Percentiles rank a stretch among this genome's conserved stretches.
phyloP scores from a whole-genome alignment of 2,113 vertebrate species.

The Bettongia penicillata region DNA sequence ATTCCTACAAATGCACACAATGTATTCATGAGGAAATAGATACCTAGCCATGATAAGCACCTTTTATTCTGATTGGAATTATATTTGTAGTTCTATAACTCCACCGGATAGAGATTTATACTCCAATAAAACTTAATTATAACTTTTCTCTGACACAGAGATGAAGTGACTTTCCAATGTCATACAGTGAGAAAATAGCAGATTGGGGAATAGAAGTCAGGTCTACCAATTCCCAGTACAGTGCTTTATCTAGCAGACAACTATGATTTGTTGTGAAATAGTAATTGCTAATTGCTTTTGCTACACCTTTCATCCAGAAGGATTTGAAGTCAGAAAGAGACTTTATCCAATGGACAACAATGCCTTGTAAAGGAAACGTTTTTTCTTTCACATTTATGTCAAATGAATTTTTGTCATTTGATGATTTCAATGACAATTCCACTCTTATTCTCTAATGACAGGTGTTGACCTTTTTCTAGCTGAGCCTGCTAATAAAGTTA shows the following conservation, averaged over 20 bases:
- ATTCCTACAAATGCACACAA: not conserved
- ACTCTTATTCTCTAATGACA: constrained; percentile 24
- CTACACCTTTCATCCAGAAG: constrained; percentile 56
- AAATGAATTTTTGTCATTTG: constrained; percentile 44
- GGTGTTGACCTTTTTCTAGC: constrained; percentile 30
- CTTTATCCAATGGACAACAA: constrained; percentile 43
- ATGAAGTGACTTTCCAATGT: constrained; percentile 66
- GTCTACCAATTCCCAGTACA: constrained; percentile 55
- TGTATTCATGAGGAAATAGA: constrained; percentile 10
- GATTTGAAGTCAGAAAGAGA: constrained; percentile 58
- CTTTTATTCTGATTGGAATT: constrained; percentile 41
- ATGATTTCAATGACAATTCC: constrained; percentile 22
- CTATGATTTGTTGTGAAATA: constrained; percentile 65
- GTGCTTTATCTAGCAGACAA: constrained; percentile 48
- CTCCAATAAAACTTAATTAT: constrained; percentile 58
- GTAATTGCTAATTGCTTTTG: constrained; percentile 69
- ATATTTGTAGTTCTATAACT: constrained; percentile 39
- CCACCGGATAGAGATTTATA: constrained; percentile 39
- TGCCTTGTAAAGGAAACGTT: not conserved
- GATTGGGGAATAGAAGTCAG: constrained; percentile 60
- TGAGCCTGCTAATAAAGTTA: not conserved
- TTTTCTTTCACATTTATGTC: constrained; percentile 45
- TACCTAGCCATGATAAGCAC: constrained; percentile 27
- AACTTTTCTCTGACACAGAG: constrained; percentile 63
- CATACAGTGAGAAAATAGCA: constrained; percentile 58